Percentiles rank a stretch among this genome's conserved stretches.
These are phyloP conservation scores for Labeo calbasu DNA, from an alignment of 2,797 vertebrate species.

Conservation along the genomic window DNA sequence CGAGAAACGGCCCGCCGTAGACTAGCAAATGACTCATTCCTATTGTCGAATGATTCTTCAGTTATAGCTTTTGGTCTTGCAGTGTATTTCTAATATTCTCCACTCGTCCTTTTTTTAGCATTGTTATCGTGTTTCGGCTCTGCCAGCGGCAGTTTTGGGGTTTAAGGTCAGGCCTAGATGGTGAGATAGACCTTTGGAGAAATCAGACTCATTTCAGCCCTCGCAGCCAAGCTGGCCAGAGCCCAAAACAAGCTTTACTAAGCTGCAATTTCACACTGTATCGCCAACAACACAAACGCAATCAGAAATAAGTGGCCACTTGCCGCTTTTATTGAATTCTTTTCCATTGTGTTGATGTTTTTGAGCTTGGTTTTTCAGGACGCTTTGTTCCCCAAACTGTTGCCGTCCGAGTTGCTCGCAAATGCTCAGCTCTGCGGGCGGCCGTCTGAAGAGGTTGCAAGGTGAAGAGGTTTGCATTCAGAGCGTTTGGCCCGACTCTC, in stretches of 20 bases:
- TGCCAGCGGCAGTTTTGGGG: not conserved
- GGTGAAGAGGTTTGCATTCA: slow-evolving; percentile 31
- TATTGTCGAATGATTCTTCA: not conserved
- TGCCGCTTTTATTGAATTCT: slow-evolving; percentile 3
- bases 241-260: slow-evolving; percentile 31
- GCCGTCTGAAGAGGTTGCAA: slow-evolving; percentile 17
- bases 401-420: not conserved
- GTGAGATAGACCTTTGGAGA: not conserved
- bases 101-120: not conserved
- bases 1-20: slow-evolving; percentile 24
- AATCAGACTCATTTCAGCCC: slow-evolving; percentile 11
- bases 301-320: slow-evolving; percentile 4
- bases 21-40: slow-evolving; percentile 25
- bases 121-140: slow-evolving; percentile 20
- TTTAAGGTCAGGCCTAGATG: slow-evolving; percentile 20
- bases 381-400: not conserved
- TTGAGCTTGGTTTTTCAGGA: not conserved
- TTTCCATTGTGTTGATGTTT: not conserved
- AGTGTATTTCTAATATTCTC: not conserved
- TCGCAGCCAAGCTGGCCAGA: not conserved
- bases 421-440: not conserved
- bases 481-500: slow-evolving; percentile 1
- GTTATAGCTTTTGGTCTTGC: not conserved
- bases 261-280: slow-evolving; percentile 29
- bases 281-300: slow-evolving; percentile 8